phyloP scores from a whole-genome alignment of 2,113 vertebrate genomes.

The Odontesthes bonariensis region DNA sequence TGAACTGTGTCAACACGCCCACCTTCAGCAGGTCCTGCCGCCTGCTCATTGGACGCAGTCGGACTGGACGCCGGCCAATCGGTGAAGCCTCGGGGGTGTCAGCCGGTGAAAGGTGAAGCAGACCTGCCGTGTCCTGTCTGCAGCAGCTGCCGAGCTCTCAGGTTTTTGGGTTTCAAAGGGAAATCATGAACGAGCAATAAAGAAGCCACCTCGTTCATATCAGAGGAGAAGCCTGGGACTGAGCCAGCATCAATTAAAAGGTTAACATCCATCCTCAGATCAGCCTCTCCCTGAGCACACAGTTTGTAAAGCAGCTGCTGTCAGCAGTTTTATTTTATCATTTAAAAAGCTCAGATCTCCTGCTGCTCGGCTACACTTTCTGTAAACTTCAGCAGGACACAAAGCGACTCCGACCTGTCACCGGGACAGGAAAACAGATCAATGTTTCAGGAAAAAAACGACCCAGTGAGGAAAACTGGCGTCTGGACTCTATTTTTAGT shows the following conservation, averaged over 20 bases:
- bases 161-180: neutral
- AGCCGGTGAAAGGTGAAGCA: neutral
- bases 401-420: neutral
- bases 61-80: conserved; percentile 17
- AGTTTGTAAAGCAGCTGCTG: too few relatives aligned
- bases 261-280: neutral
- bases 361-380: too few relatives aligned
- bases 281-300: neutral
- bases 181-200: too few relatives aligned
- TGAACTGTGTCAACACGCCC: conserved; percentile 53
- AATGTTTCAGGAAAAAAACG: neutral
- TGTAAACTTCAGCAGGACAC: too few relatives aligned
- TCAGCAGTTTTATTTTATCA: too few relatives aligned
- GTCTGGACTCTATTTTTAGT: conserved; percentile 45
- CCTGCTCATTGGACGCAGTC: neutral
- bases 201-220: neutral
- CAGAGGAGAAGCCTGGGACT: neutral
- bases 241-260: neutral
- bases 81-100: neutral
- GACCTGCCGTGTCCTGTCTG: conserved; percentile 24
- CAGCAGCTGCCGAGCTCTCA: neutral
- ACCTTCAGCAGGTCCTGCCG: conserved; percentile 10
- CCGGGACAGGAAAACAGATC: neutral
- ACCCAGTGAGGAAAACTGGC: neutral
- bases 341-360: too few relatives aligned